Base-by-base conservation (phyloP, 2,797 vertebrate species). In the Rhinogobio ventralis region DNA sequence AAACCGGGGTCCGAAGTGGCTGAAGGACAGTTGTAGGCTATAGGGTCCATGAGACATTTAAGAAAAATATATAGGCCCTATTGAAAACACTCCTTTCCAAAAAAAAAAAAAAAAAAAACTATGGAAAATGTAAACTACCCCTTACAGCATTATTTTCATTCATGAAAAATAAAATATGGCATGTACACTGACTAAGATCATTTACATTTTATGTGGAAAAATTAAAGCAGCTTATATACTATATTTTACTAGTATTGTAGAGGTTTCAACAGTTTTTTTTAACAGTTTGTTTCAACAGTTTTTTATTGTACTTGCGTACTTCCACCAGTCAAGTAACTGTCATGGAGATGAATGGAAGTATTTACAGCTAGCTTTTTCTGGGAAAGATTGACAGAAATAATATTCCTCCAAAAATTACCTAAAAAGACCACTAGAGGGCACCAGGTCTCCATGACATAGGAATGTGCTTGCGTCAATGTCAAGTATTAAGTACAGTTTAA, bases 401-500 rank as follows among this genome's bases (percentile, higher is more conserved):
- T 20, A 13, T 57, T 15, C 30, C 6, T 7, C 11, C 1, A 2
- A 55, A 55, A n/a, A 25, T 0, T 0, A 39, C 7, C 14, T 39
- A 42, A 77, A 77, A 60, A 3, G 36, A 60, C 53, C 55, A 62
- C 75, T 45, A 77, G 75, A 77, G 33, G 23, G 36, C 8, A 60
- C 14, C 9, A 1, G 8, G 55, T 45, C 14, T 77, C 53, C 23
- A 60, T 60, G 8, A 60, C 8, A 60, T 25, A 73, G 1, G 14
- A 36, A 55, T 36, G 14, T 30, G 0, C 11, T 15, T 75, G 11
- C 11, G 23, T 55, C 53, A 60, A 60, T 10, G 33, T 76, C 14
- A 55, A 53, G 30, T 55, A 10, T 36, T n/a, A n/a, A n/a, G n/a
- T n/a, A n/a, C n/a, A n/a, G 25, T 30, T 69, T 5, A 66, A 33